Evolutionary conservation across 2,797 vertebrate species (phyloP).

Genomic region (Taenioides sp.): DNA sequence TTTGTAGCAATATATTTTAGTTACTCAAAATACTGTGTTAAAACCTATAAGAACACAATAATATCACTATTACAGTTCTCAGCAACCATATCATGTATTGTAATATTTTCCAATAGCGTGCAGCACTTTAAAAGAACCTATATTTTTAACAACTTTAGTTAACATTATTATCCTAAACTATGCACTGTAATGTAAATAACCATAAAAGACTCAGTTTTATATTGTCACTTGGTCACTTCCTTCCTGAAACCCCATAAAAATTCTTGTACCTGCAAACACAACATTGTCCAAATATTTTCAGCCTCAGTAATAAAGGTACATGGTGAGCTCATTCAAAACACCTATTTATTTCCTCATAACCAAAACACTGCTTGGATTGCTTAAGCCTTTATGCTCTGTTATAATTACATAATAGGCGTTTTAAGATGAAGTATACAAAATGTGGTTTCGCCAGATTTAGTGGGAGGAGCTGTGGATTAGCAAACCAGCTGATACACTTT

Average conservation of each 20-base stretch:
- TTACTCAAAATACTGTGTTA: too few species aligned
- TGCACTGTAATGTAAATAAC: not conserved
- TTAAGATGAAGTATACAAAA: conserved; percentile 6
- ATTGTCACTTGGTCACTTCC: conserved; percentile 1
- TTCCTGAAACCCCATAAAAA: conserved; percentile 4
- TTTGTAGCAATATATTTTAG: too few species aligned
- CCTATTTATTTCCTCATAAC: not conserved
- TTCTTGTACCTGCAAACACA: conserved; percentile 5
- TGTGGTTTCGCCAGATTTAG: conserved; percentile 11
- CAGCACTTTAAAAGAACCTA: too few species aligned
- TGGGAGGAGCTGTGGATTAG: not conserved
- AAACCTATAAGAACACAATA: too few species aligned
- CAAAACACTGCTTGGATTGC: not conserved
- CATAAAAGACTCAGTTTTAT: not conserved
- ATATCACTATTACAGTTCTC: too few species aligned
- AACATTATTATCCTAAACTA: not conserved
- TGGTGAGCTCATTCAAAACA: not conserved
- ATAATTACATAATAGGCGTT: conserved; percentile 19
- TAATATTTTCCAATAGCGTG: too few species aligned
- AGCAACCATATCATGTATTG: too few species aligned
- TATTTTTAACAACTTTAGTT: not conserved
- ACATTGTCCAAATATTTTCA: conserved; percentile 6
- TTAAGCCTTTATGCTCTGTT: conserved; percentile 10
- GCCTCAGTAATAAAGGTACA: not conserved
- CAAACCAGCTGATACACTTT: conserved; percentile 1